Evolutionary conservation across 23 tunicate species (phyloP).

Genomic region (Trididemnum miniatum): DNA sequence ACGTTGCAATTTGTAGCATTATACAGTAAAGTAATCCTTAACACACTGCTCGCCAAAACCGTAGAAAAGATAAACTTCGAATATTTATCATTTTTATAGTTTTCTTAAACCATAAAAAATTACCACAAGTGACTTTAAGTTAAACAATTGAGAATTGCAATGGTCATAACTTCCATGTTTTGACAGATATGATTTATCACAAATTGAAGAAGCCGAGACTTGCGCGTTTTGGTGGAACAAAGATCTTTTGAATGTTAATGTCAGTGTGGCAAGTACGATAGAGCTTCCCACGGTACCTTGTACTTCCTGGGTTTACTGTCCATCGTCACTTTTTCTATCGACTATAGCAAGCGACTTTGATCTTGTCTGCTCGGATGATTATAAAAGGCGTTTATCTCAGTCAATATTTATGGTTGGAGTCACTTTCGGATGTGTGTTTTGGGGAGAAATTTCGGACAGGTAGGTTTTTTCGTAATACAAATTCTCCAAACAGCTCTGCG

Average conservation of each 20-base stretch:
- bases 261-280: background rate
- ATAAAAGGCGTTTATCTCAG: constrained; percentile 58
- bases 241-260: background rate
- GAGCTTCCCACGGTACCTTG: constrained; percentile 28
- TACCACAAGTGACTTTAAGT: no score
- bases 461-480: no score
- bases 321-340: constrained; percentile 38
- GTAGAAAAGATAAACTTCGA: no score
- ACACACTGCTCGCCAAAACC: no score
- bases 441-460: constrained; percentile 95
- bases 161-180: no score
- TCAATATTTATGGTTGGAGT: constrained; percentile 91
- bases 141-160: no score
- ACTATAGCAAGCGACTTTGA: constrained; percentile 68
- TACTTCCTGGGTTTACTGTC: constrained; percentile 51
- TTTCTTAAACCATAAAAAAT: no score
- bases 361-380: constrained; percentile 57
- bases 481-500: no score
- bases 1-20: no score
- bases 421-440: constrained; percentile 64
- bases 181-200: constrained; percentile 14
- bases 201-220: background rate
- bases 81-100: no score
- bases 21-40: no score
- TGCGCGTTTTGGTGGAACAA: constrained; percentile 70